Evolutionary conservation across 2,113 vertebrate species (phyloP), one percentile per base, ranked within the genome.

Genomic region (Dipodomys merriami): DNA sequence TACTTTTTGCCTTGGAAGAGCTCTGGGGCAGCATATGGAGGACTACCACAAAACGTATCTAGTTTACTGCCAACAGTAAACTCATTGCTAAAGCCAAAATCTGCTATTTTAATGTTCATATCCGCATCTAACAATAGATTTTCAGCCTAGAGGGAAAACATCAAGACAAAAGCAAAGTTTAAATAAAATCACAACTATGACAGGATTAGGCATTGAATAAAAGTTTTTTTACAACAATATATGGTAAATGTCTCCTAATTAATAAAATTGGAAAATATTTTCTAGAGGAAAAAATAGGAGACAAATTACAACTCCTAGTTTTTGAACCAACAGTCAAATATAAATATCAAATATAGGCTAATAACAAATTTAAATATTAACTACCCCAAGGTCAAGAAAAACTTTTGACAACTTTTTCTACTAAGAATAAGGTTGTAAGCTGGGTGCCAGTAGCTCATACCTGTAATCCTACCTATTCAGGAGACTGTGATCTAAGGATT

Each of bases 31-130:
- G 99, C 99, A 64, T 99, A 99, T 0, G 99, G 99, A 20, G 99
- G 99, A 46, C 99, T 99, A 84, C 99, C 99, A 92, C 99, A 99
- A 97, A 99, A 99, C 7, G 99, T 99, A 95, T 99, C 99, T 98
- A 99, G 98, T 98, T 99, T 99, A 98, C 98, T 99, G 96, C 99
- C 99, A 49, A 99, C 94, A 84, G 99, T 99, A 98, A 99, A 99
- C 98, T 99, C 99, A 88, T 99, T 99, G 95, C 99, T 99, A 98
- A 99, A 99, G 97, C 99, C 99, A 81, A 99, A 99, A 96, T 99
- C 99, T 53, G 99, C 99, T 94, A 99, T 99, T 98, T 99, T 99
- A 96, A 99, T 99, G 98, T 99, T 99, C 99, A 99, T 99, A 98
- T 99, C 99, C 46, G 99, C 99, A 96, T 99, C 99, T 88, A 99